Evolutionary conservation across 2,888 invertebrate species (phyloP).

Genomic region (Hypomecis punctinalis): DNA sequence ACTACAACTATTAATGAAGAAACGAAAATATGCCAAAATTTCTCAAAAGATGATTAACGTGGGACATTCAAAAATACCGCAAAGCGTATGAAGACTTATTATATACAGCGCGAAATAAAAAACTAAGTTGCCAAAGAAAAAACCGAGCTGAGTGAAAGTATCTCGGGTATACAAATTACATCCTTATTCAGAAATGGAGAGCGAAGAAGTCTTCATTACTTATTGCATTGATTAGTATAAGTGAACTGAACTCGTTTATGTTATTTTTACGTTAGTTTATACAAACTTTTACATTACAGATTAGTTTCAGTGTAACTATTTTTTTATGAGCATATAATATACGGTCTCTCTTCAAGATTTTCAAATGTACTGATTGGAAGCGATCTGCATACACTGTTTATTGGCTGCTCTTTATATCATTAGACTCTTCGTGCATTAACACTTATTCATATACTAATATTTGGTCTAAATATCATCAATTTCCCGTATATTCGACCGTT

Average conservation of each 20-base stretch:
- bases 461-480: too few relatives aligned
- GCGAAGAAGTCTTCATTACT: conserved; percentile 20
- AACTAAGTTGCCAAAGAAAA: conserved; percentile 7
- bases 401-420: too few relatives aligned
- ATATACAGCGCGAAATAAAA: conserved; percentile 14
- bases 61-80: conserved; percentile 7
- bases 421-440: too few relatives aligned
- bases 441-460: too few relatives aligned
- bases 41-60: background rate
- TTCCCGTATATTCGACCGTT: too few relatives aligned
- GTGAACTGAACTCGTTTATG: conserved; percentile 4
- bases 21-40: background rate
- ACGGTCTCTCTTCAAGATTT: too few relatives aligned
- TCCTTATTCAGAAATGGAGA: conserved; percentile 36
- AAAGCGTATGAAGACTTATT: conserved; percentile 13
- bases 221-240: conserved; percentile 5
- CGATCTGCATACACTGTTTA: too few relatives aligned
- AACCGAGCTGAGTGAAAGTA: conserved; percentile 33
- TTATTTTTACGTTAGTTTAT: background rate
- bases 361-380: too few relatives aligned
- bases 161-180: conserved; percentile 19
- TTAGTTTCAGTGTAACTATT: too few relatives aligned
- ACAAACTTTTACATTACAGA: background rate
- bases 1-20: too few relatives aligned
- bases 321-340: too few relatives aligned